phyloP scores from a whole-genome alignment of 1,140 invertebrate species.

The Belonocnema kinseyi region DNA sequence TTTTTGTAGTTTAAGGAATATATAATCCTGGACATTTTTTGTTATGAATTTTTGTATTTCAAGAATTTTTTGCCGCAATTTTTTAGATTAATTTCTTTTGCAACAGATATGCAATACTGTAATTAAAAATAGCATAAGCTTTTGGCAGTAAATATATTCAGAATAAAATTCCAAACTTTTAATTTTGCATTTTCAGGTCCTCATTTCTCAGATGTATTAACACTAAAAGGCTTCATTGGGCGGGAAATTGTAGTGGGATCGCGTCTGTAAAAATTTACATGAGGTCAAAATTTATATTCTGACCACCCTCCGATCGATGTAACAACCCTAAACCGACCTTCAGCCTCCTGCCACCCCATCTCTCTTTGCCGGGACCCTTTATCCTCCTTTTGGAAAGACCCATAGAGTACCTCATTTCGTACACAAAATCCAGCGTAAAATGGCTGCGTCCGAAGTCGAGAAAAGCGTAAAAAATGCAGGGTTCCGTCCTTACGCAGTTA shows the following conservation, averaged over 20 bases:
- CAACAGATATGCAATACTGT: no score
- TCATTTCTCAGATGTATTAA: slow-evolving; percentile 1
- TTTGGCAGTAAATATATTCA: no score
- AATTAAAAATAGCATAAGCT: no score
- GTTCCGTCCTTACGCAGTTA: slow-evolving; percentile 68
- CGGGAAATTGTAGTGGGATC: slow-evolving; percentile 4
- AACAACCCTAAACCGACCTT: slow-evolving; percentile 44
- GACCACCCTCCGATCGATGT: slow-evolving; percentile 58
- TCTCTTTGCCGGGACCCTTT: slow-evolving; percentile 30
- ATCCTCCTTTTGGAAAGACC: slow-evolving; percentile 38
- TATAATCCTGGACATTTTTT: no score
- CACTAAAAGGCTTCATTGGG: slow-evolving; percentile 24
- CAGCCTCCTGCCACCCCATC: slow-evolving; percentile 23
- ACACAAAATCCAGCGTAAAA: slow-evolving; percentile 67
- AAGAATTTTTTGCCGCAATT: no score
- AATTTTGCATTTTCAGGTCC: neutral
- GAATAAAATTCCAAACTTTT: no score
- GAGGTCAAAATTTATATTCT: slow-evolving; percentile 40
- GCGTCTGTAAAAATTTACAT: slow-evolving; percentile 44
- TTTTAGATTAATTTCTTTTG: no score
- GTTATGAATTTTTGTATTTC: no score
- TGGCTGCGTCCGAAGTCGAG: slow-evolving; percentile 61
- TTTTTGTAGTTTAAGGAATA: no score
- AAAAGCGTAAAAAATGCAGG: slow-evolving; percentile 68
- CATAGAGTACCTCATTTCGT: slow-evolving; percentile 51